phyloP scores from a whole-genome alignment of 1,140 invertebrate genomes.

The Procambarus clarkii region DNA sequence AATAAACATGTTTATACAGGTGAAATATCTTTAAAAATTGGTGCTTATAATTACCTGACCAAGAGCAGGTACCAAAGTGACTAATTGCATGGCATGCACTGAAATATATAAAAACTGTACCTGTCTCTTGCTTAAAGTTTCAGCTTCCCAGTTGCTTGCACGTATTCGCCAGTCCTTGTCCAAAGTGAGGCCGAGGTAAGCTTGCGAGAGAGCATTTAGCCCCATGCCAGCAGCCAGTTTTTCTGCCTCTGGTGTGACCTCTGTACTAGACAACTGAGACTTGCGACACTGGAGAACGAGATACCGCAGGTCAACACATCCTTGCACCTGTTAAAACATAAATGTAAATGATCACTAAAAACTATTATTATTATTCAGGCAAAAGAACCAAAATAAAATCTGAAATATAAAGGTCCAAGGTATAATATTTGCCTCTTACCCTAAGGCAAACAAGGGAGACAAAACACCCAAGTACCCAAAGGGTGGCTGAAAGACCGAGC shows the following conservation, averaged over 20 bases:
- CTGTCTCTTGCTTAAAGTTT: slow-evolving; percentile 76
- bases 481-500: too few relatives aligned
- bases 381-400: too few relatives aligned
- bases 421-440: too few relatives aligned
- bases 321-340: slow-evolving; percentile 72
- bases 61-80: too few relatives aligned
- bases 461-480: too few relatives aligned
- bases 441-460: too few relatives aligned
- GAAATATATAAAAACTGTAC: neutral
- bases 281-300: slow-evolving; percentile 77
- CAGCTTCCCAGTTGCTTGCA: slow-evolving; percentile 82
- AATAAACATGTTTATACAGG: too few relatives aligned
- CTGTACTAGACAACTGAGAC: neutral
- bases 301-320: slow-evolving; percentile 84
- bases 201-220: slow-evolving; percentile 71
- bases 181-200: slow-evolving; percentile 77
- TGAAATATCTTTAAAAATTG: too few relatives aligned
- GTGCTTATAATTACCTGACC: too few relatives aligned
- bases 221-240: slow-evolving; percentile 18
- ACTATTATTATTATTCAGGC: too few relatives aligned
- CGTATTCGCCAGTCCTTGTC: slow-evolving; percentile 79
- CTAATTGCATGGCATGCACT: too few relatives aligned
- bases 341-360: neutral
- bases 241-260: neutral
- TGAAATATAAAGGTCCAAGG: too few relatives aligned